Evolutionary conservation across 2,113 vertebrate genomes (phyloP), one percentile per base, ranked within the genome.

Genomic region (Mohoua ochrocephala): DNA sequence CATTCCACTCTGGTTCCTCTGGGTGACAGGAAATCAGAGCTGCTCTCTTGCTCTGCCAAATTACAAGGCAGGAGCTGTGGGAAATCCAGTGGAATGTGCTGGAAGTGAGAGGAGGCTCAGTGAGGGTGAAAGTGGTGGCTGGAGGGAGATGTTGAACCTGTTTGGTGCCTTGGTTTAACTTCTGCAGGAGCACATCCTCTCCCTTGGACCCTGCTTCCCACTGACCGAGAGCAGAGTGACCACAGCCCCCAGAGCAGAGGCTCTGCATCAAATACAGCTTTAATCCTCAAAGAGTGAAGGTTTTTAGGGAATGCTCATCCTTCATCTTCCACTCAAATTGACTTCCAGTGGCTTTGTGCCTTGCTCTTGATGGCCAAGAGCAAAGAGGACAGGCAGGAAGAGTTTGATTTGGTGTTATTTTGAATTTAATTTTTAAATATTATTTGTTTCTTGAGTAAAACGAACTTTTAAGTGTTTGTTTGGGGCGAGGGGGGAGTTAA

Each of bases 271-370:
- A 68, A 52, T 19, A 10, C 1, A 53, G 7, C 28, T 83, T 68
- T 53, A 49, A 76, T 41, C 37, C 15, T 37, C 44, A 11, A 0
- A 0, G 1, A 17, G 3, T 10, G 21, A n/a, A 69, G 41, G 18
- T 4, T 27, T 63, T 47, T 60, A 33, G 49, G 76, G 11, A 22
- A 8, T 15, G 19, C 6, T 28, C 45, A 44, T 37, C 49, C 45
- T 68, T 70, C 9, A 26, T 10, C 61, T 78, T 45, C 21, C 26
- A 49, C 54, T 63, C 53, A 56, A 8, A 35, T 12, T 21, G n/a
- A 11, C 19, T 60, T n/a, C 28, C n/a, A 11, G 1, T 54, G 24
- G 30, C 31, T 87, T 35, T 69, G 31, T 41, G 59, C 68, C 39
- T 81, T 54, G n/a, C 20, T 71, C 4, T 41, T 11, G 1, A 18